Base-by-base conservation (phyloP, 2,797 vertebrate species). In the Dendrocincla tyrannina region DNA sequence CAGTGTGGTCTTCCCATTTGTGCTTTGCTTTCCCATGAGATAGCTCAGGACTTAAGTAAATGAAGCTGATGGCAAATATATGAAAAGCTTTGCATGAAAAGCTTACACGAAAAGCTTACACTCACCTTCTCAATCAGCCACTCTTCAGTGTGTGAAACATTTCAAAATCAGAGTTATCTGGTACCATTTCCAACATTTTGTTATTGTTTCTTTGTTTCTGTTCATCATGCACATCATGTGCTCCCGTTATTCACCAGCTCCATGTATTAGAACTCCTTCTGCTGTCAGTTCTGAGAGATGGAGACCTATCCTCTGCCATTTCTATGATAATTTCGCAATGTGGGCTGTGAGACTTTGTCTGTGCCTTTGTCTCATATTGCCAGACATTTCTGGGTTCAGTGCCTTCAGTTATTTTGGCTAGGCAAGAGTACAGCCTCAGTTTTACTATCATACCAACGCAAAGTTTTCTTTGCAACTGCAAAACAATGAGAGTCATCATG, bases 1-100 rank as follows among this genome's bases (percentile, higher is more conserved):
- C 8, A 53, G 24, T 20, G 4, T 9, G 20, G n/a, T 74, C 27
- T 41, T 89, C 20, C 5, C 0, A 0, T n/a, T 56, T 74, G 47
- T 49, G 8, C 30, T 85, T 85, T 73, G 41, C 6, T 64, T 47
- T 44, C 24, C 22, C 28, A 17, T 0, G 8, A 53, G 60, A 44
- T 8, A 68, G 5, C 5, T 84, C 66, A n/a, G 30, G 18, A 47
- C 13, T 44, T 49, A 35, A 24, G 9, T 41, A 85, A 85, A 92
- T 60, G 10, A 75, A 68, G n/a, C 20, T 82, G 35, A 79, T 59
- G 13, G 32, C 12, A 68, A 63, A 35, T 44, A 25, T 11, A 47
- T 64, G 55, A 46, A 46, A 46, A 46, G 11, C 13, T 74, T 95
- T 59, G 4, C 8, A 13, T 19, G 13, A 27, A n/a, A 30, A 39